Conservation (phyloP, 2,888 invertebrate genomes). For the Leptopterna dolabrata region DNA sequence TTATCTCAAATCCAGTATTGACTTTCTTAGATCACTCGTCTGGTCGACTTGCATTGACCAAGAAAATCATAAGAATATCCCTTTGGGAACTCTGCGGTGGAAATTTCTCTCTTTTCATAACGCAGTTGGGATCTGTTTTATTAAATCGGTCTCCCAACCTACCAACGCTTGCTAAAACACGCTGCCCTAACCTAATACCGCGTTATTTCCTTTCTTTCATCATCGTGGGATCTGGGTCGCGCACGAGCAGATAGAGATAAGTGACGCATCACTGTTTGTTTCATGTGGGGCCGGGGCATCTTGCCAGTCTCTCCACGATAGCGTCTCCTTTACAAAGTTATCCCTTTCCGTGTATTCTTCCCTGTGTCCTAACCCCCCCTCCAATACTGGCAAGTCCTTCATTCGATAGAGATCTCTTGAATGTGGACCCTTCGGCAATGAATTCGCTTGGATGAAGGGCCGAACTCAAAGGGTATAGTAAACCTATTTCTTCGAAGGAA, state of each 20-base stretch:
- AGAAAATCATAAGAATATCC: neutral
- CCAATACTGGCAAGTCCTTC: neutral
- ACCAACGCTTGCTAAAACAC: neutral
- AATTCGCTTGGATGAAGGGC: neutral
- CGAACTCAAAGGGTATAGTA: neutral
- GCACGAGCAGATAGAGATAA: slow-evolving; percentile 31
- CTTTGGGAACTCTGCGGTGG: neutral
- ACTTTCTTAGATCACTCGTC: too few species aligned
- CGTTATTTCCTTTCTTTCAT: slow-evolving; percentile 16
- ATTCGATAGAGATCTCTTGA: neutral
- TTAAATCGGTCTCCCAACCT: neutral
- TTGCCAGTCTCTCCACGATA: slow-evolving; percentile 1
- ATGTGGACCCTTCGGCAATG: neutral
- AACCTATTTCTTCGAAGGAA: neutral
- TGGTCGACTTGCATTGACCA: neutral
- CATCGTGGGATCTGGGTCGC: slow-evolving; percentile 34
- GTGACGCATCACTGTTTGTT: slow-evolving; percentile 26
- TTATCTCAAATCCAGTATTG: too few species aligned
- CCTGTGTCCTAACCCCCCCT: neutral
- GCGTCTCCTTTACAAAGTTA: neutral
- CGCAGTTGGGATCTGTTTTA: neutral
- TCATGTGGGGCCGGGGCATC: slow-evolving; percentile 9
- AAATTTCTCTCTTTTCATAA: neutral
- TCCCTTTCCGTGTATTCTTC: neutral
- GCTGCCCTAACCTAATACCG: neutral